phyloP scores from a whole-genome alignment of 2,888 invertebrate genomes.

The Liposcelis brunnea region DNA sequence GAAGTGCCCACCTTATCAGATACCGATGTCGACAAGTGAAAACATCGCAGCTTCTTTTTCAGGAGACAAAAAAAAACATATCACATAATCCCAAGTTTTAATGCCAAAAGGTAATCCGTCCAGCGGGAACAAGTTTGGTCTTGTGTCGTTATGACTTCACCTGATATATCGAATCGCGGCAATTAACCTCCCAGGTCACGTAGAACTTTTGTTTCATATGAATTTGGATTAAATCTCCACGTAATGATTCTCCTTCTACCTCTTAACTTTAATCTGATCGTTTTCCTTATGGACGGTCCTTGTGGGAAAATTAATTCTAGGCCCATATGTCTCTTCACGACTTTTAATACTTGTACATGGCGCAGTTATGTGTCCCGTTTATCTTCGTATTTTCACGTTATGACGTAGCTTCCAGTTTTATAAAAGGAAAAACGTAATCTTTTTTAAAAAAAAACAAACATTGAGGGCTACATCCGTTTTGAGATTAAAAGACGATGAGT shows the following conservation, averaged over 20 bases:
- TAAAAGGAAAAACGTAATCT: too few relatives aligned
- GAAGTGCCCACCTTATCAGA: too few relatives aligned
- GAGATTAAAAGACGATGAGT: too few relatives aligned
- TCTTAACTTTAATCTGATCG: not conserved
- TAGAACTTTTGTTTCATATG: not conserved
- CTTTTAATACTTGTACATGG: too few relatives aligned
- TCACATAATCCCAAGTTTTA: not conserved
- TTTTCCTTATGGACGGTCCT: not conserved
- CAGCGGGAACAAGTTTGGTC: too few relatives aligned
- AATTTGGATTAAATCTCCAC: conserved; percentile 3
- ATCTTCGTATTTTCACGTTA: too few relatives aligned
- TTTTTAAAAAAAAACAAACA: too few relatives aligned
- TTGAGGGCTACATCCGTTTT: too few relatives aligned
- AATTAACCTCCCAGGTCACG: conserved; percentile 2
- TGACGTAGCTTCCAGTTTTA: too few relatives aligned
- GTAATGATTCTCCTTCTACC: not conserved
- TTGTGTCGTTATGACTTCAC: too few relatives aligned
- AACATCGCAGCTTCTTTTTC: not conserved
- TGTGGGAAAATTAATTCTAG: not conserved
- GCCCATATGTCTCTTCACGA: not conserved
- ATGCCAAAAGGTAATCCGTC: too few relatives aligned
- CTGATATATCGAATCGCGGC: not conserved
- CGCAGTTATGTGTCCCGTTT: too few relatives aligned
- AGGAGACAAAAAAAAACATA: conserved; percentile 5
- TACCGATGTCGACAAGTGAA: not conserved